Evolutionary conservation across 2,888 invertebrate genomes (phyloP), one percentile per base, ranked within the genome.

Genomic region (Xylocampa areola): DNA sequence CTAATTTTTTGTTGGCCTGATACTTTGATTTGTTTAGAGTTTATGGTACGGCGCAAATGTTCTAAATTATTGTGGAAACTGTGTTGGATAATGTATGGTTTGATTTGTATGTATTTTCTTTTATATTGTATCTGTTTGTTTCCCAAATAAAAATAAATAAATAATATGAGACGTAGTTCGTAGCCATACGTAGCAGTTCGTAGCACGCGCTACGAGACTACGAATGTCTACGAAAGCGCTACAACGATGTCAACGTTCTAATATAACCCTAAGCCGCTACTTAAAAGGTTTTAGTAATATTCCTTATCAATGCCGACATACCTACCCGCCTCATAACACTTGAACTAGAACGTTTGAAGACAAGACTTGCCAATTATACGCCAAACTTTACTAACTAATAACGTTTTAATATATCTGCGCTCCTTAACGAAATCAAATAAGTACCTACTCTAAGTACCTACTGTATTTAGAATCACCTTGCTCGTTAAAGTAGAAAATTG

Each of bases 361-460:
- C 73, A 72, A 68, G 68, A 49, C 50, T 25, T 47, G 49, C 49
- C 65, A 68, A 68, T 75, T 62, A 58, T 40, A 44, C 48, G 55
- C 36, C 65, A 41, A 68, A 72, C 44, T 73, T 68, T 45, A 53
- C 44, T 40, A 49, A 39, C 40, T 41, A 35, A 17, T 53, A 68
- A 70, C 33, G 59, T 63, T 27, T 44, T 44, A 59, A 50, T 41
- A 40, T 36, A 33, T 49, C 32, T 33, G 19, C 41, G 55, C 57
- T 44, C 33, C 29, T 50, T 30, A 19, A 59, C 53, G 37, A 52
- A 55, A 48, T 66, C 51, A 57, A 67, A 45, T 37, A n/a, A n/a
- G n/a, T n/a, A n/a, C n/a, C n/a, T n/a, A n/a, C n/a, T n/a, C n/a
- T n/a, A n/a, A n/a, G n/a, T n/a, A n/a, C n/a, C n/a, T n/a, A n/a